Conservation (phyloP, 2,113 vertebrate species). For the Lagenorhynchus albirostris region DNA sequence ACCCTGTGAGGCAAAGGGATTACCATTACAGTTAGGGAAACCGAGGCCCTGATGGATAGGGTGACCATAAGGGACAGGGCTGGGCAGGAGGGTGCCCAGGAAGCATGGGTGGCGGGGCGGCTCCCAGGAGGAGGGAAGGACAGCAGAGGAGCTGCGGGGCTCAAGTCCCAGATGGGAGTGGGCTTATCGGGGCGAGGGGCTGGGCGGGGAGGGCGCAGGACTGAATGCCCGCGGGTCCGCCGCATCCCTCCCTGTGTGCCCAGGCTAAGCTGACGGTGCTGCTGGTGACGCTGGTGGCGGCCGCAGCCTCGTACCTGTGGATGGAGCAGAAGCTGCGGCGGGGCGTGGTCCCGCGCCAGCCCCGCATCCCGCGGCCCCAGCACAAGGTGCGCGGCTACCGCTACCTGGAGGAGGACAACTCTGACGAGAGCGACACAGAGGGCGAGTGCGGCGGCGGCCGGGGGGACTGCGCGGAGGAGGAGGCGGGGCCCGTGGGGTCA, state of each 20-base stretch:
- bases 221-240: fast-evolving
- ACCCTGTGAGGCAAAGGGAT: background rate
- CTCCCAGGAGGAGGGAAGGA: background rate
- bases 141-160: fast-evolving
- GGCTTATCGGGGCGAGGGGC: fast-evolving
- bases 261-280: conserved; percentile 93
- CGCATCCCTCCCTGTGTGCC: background rate
- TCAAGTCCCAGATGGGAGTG: fast-evolving
- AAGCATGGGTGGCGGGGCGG: background rate
- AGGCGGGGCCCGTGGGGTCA: conserved; percentile 32
- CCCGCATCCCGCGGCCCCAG: conserved; percentile 92
- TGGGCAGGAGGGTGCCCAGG: background rate
- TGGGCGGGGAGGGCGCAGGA: too few relatives aligned
- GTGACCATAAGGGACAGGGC: background rate
- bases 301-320: conserved; percentile 84
- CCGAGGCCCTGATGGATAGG: background rate
- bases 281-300: conserved; percentile 73
- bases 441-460: background rate
- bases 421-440: conserved; percentile 88
- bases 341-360: conserved; percentile 83
- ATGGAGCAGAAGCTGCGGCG: conserved; percentile 89
- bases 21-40: background rate
- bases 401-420: conserved; percentile 94
- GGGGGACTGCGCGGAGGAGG: conserved; percentile 68
- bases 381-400: conserved; percentile 93